Percentiles rank a stretch among this genome's conserved stretches.
phyloP scores from a whole-genome alignment of 2,797 vertebrate genomes.

The Myoxocephalus aenaeus region DNA sequence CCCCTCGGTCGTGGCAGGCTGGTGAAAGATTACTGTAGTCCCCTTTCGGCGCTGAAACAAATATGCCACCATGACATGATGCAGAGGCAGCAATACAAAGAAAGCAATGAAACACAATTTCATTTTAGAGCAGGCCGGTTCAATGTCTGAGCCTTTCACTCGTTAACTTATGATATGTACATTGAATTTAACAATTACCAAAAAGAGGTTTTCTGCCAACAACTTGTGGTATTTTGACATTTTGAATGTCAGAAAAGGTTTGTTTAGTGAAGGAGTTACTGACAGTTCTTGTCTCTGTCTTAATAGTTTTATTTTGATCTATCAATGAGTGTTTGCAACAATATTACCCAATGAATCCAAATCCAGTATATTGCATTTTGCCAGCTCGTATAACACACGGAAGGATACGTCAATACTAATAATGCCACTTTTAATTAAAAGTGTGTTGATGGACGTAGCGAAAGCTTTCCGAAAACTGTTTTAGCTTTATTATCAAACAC shows the following conservation, averaged over 20 bases:
- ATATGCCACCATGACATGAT: slow-evolving; percentile 17
- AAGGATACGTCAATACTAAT: slow-evolving; percentile 1
- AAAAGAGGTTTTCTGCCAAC: background rate
- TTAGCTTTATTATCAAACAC: slow-evolving; percentile 34
- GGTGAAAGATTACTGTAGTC: slow-evolving; percentile 47
- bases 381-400: background rate
- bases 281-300: background rate
- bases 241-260: background rate
- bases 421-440: slow-evolving; percentile 46
- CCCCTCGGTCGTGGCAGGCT: slow-evolving; percentile 34
- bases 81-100: slow-evolving; percentile 14
- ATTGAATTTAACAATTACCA: background rate
- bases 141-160: slow-evolving; percentile 15
- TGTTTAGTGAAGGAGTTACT: background rate
- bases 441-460: slow-evolving; percentile 20
- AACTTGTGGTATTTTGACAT: background rate
- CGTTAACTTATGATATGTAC: background rate
- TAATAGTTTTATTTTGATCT: slow-evolving; percentile 1
- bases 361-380: background rate
- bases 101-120: slow-evolving; percentile 19
- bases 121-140: background rate
- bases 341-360: background rate
- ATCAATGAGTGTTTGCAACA: background rate
- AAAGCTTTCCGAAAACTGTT: slow-evolving; percentile 27
- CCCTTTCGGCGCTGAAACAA: slow-evolving; percentile 8